Evolutionary conservation across 92 coral and sea anemone species (phyloP), one percentile per base, ranked within the genome.

Genomic region (Actinostola sp.): DNA sequence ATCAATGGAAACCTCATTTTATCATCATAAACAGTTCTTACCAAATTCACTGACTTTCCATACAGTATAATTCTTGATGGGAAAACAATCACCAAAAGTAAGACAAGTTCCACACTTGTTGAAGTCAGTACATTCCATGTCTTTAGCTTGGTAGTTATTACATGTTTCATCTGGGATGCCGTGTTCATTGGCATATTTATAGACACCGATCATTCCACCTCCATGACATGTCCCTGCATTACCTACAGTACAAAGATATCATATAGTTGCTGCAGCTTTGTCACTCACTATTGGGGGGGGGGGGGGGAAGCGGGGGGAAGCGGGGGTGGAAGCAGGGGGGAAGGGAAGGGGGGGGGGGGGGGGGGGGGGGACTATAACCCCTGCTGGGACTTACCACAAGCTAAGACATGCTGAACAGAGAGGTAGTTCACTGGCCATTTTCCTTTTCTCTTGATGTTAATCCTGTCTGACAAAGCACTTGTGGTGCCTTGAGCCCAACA

Each of bases 151-250:
- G 76, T 93, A 93, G 55, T 93, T 93, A 77, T 93, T 95, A 66
- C 99, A 95, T 1, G 99, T 91, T 72, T 95, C 99, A 51, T 89
- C 93, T 26, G 99, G 99, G n/a, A 95, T 88, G 13, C 99, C 99
- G 2, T 83, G 61, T 6, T 61, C 38, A 17, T 91, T 63, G 17
- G 99, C 99, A 58, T 95, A 95, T 19, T 65, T 0, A 61, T 95
- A 95, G 9, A 95, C 99, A 27, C 82, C 89, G 12, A 82, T 26
- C 99, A 95, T 88, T 7, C 92, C 93, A 24, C 99, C 99, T 30
- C 99, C 99, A 13, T 88, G 79, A 35, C 99, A 95, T 27, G 83
- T 79, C 0, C 99, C 99, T 24, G 99, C 95, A 70, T 84, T 70
- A 63, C 73, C 97, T 88, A 57, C 46, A 58, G 14, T 19, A 71